Base-by-base conservation (phyloP, 2,888 invertebrate species). In the Xestobium rufovillosum region DNA sequence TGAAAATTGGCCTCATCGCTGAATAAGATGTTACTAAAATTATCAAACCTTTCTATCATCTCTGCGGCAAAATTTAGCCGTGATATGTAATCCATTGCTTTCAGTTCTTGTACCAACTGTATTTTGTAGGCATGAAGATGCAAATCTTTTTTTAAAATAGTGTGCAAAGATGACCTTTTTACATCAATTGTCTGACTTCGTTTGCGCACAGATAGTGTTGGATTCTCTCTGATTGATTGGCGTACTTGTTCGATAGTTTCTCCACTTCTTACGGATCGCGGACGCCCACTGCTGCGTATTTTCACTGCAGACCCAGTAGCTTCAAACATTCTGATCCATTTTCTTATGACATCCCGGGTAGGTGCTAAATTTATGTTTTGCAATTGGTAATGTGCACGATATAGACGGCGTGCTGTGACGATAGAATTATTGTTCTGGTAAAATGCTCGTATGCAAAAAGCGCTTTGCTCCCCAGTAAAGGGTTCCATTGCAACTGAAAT, bases 1-100 rank as follows among this genome's bases (percentile, higher is more conserved):
- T n/a, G n/a, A n/a, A n/a, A n/a, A 19, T 19, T 6, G 6, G 23
- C n/a, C n/a, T 19, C 23, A n/a, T 19, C 23, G 23, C 6, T 19
- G n/a, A 19, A 19, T n/a, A 19, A 19, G 23, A 19, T 19, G 23
- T 19, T 19, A n/a, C n/a, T n/a, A 19, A 19, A 19, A n/a, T 19
- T 19, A 19, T 19, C 6, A 19, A 19, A 19, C 6, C 23, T 6
- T 8, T 19, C 23, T 8, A 19, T 8, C 23, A 19, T 19, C n/a
- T 6, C n/a, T 19, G 6, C 6, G n/a, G 23, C 23, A 19, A 8
- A 19, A 6, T 8, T 8, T 19, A 8, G 6, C 6, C 23, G 23
- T 19, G n/a, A 19, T 8, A 8, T 19, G 6, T 8, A 19, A 19
- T 19, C 23, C 6, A 8, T 19, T 8, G 23, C 6, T 19, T 19